phyloP scores from a whole-genome alignment of 2,113 vertebrate genomes.

The Sebastes fasciatus region DNA sequence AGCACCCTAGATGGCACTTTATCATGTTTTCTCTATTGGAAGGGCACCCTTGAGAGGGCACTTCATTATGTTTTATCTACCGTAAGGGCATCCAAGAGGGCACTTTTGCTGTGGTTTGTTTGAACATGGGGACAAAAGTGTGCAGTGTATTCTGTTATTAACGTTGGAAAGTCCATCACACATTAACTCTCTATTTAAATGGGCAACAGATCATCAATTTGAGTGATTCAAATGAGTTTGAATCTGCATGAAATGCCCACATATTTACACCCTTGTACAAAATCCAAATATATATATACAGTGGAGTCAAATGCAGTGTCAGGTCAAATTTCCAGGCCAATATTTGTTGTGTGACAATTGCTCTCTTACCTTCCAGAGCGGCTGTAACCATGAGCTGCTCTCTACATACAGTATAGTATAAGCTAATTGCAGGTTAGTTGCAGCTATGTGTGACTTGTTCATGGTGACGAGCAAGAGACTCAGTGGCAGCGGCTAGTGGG shows the following conservation, averaged over 20 bases:
- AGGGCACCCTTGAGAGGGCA: too few species aligned
- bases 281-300: not conserved
- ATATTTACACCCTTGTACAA: not conserved
- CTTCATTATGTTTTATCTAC: too few species aligned
- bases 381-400: too few species aligned
- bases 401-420: not conserved
- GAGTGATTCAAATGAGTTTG: not conserved
- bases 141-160: not conserved
- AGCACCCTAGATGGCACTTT: too few species aligned
- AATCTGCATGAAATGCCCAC: conserved; percentile 1
- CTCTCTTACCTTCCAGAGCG: not conserved
- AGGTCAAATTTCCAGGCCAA: not conserved
- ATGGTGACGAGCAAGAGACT: not conserved
- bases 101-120: too few species aligned
- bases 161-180: not conserved
- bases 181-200: not conserved
- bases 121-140: too few species aligned
- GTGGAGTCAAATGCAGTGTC: not conserved
- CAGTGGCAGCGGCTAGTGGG: not conserved
- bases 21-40: too few species aligned
- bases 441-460: not conserved
- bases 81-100: too few species aligned
- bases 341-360: not conserved
- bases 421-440: not conserved
- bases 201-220: not conserved